Evolutionary conservation across 2,888 invertebrate species (phyloP).

Genomic region (Stenurella melanura): DNA sequence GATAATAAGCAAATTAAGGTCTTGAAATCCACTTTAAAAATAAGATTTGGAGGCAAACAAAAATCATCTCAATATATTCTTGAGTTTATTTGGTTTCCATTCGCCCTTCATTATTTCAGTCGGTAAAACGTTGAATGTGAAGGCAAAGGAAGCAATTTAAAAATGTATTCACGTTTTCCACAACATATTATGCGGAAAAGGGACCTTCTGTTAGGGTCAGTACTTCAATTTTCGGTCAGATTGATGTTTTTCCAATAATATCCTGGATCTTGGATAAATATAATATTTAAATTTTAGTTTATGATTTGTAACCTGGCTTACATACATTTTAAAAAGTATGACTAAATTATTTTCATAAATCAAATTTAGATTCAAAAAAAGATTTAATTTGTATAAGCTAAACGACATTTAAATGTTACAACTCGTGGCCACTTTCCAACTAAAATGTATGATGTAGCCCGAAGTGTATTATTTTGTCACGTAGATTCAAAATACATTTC

Average conservation of each 20-base stretch:
- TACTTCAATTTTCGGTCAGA: not conserved
- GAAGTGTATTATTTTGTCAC: too few species aligned
- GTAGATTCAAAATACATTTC: too few species aligned
- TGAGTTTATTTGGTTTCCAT: slow-evolving; percentile 12
- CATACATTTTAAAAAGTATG: too few species aligned
- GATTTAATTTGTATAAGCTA: too few species aligned
- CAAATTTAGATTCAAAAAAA: too few species aligned
- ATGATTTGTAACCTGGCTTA: too few species aligned
- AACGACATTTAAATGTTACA: too few species aligned
- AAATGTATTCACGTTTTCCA: slow-evolving; percentile 11
- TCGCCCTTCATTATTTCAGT: slow-evolving; percentile 9
- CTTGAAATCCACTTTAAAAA: not conserved
- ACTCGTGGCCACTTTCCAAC: too few species aligned
- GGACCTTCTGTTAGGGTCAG: not conserved
- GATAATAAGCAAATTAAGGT: not conserved
- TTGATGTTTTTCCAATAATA: not conserved
- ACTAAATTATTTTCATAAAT: too few species aligned
- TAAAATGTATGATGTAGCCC: too few species aligned
- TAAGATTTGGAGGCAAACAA: not conserved
- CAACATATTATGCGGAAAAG: not conserved
- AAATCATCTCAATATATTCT: not conserved
- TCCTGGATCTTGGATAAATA: too few species aligned
- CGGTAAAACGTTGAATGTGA: slow-evolving; percentile 16
- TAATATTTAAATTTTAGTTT: too few species aligned
- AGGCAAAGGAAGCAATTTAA: slow-evolving; percentile 14